Evolutionary conservation across 2,113 vertebrate species (phyloP).

Genomic region (Lontra canadensis): DNA sequence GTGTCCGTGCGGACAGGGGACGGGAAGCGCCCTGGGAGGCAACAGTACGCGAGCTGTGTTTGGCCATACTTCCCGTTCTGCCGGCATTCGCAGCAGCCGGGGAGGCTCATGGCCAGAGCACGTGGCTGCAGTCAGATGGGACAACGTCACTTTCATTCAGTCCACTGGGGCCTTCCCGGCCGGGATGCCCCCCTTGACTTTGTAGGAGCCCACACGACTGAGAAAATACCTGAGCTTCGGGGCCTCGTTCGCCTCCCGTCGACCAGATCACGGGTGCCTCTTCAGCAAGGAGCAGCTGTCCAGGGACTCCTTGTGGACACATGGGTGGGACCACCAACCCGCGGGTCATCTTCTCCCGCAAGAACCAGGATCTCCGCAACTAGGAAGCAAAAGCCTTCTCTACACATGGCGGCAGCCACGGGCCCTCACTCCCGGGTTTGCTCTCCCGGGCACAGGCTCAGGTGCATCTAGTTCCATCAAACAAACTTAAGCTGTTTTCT

Average conservation of each 20-base stretch:
- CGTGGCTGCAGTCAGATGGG: neutral
- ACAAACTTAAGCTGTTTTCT: neutral
- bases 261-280: slow-evolving; percentile 83
- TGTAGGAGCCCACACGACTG: slow-evolving; percentile 74
- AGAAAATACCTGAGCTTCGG: slow-evolving; percentile 88
- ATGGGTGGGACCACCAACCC: slow-evolving; percentile 81
- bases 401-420: slow-evolving; percentile 85
- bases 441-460: neutral
- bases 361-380: slow-evolving; percentile 84
- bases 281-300: slow-evolving; percentile 46
- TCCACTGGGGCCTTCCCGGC: neutral
- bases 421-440: neutral
- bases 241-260: slow-evolving; percentile 84
- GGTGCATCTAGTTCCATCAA: neutral
- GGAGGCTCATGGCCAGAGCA: neutral
- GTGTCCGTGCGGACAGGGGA: neutral
- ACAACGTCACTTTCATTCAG: slow-evolving; percentile 19
- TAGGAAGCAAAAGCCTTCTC: slow-evolving; percentile 86
- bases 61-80: neutral
- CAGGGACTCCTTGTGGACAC: slow-evolving; percentile 80
- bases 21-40: neutral
- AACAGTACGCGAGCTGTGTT: neutral
- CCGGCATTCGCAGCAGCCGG: neutral
- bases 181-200: slow-evolving; percentile 77
- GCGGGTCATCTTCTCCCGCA: slow-evolving; percentile 89